phyloP scores from a whole-genome alignment of 2,888 invertebrate species.

The Catocala sponsa region DNA sequence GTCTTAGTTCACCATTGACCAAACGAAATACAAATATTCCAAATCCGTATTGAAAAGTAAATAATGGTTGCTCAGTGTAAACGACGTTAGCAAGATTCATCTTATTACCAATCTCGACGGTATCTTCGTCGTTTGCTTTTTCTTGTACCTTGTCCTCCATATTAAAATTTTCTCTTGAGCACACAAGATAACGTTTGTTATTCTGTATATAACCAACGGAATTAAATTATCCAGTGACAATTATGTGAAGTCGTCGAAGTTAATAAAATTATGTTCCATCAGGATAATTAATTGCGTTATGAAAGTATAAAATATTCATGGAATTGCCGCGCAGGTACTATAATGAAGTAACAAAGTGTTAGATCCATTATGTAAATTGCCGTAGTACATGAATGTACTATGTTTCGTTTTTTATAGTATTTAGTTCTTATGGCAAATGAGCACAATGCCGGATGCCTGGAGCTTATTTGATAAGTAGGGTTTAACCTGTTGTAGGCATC shows the following conservation, averaged over 20 bases:
- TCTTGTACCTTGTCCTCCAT: slow-evolving; percentile 29
- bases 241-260: not conserved
- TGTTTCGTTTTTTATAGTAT: too few species aligned
- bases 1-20: slow-evolving; percentile 43
- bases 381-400: too few species aligned
- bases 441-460: too few species aligned
- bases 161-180: not conserved
- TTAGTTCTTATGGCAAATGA: too few species aligned
- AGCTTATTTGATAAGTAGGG: too few species aligned
- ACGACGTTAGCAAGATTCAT: slow-evolving; percentile 39
- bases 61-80: slow-evolving; percentile 51
- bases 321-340: not conserved
- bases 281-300: slow-evolving; percentile 42
- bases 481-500: too few species aligned
- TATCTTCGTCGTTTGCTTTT: slow-evolving; percentile 20
- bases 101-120: not conserved
- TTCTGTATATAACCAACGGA: not conserved
- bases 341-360: slow-evolving; percentile 15
- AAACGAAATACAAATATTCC: slow-evolving; percentile 64
- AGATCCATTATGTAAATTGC: slow-evolving; percentile 5
- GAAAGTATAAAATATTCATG: slow-evolving; percentile 36
- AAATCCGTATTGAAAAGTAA: slow-evolving; percentile 56
- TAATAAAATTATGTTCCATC: slow-evolving; percentile 35
- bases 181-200: slow-evolving; percentile 11
- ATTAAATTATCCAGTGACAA: slow-evolving; percentile 10